Base-by-base conservation (phyloP, 2,888 invertebrate genomes). In the Synanthedon andrenaeformis region DNA sequence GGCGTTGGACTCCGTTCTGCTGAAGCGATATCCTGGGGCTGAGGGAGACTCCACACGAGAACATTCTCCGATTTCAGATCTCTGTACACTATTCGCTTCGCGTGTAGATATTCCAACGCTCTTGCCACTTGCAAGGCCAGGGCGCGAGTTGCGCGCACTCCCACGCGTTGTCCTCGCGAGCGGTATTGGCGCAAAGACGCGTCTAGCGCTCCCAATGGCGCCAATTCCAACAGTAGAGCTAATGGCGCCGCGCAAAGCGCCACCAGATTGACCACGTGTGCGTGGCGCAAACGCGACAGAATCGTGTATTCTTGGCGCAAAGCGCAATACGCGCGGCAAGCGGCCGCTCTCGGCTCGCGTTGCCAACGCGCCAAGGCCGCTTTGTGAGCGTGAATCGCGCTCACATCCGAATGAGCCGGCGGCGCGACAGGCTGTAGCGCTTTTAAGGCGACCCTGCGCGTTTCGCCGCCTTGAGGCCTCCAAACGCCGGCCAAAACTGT, bases 251-350 rank as follows among this genome's bases (percentile, higher is more conserved):
- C 92, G 64, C 97, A 96, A 53, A 96, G 93, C 0, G 97, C 98
- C 42, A 96, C 91, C 60, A 98, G 90, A 3, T 97, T 95, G 53
- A 98, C 95, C 58, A 99, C 97, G 85, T 98, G 94, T 1, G 94
- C 90, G 86, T 99, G 99, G 53, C 93, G 90, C 53, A 99, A 89
- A 6, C 93, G 92, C 53, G 93, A 76, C 52, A 99, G 86, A 58
- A 99, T 96, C 65, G 94, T 93, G 54, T 99, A 87, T 81, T 99
- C 99, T 78, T 98, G 98, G 14, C 99, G 89, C 2, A 98, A 96
- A 0, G 96, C 98, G 74, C 96, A 96, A 83, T 99, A 99, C 0
- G 99, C 98, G 75, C 97, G 96, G 69, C 97, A 97, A 0, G 97
- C 96, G 58, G 95, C 95, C 69, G 98, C 95, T 35, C 94, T 79